Evolutionary conservation across 2,113 vertebrate species (phyloP), one percentile per base, ranked within the genome.

Genomic region (Solea solea): DNA sequence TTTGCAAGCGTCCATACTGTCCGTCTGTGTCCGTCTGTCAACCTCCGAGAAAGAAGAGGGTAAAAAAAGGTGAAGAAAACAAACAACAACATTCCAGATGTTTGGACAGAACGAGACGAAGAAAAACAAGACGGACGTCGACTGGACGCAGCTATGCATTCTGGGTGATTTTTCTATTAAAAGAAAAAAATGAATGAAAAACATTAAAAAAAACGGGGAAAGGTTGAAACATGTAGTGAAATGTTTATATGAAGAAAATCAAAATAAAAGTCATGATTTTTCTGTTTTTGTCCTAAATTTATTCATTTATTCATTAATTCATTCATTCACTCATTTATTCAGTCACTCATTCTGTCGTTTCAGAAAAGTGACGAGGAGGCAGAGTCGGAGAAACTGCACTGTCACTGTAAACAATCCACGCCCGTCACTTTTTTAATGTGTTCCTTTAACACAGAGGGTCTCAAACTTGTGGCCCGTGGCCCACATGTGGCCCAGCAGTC

Each of bases 81-180:
- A 56, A 49, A 16, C 53, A 92, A 93, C 88, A 95, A 96, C 96
- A 97, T 98, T 98, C 96, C 96, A 94, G 94, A 93, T 92, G 66
- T 95, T 92, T 93, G 94, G 87, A 92, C 74, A 75, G 70, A 67
- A 65, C 51, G 63, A 60, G 57, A 53, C 61, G 53, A 39, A 54
- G 16, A 58, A 65, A 64, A 62, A 55, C 25, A 44, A 9, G 9
- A 16, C 62, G 11, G 92, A 93, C 92, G 90, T 93, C 91, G 93
- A 94, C 71, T 96, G 96, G 96, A 96, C 96, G 97, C 96, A 96
- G 95, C 95, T 94, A 95, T 94, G 95, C 95, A 96, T 96, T 95
- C 95, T 86, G 93, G 94, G 95, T 74, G 94, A 92, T 92, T 78
- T 92, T 94, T 98, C 97, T 97, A 93, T 97, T 39, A 2, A 53